Base-by-base conservation (phyloP, 2,797 vertebrate species). In the Oryzias sinensis region DNA sequence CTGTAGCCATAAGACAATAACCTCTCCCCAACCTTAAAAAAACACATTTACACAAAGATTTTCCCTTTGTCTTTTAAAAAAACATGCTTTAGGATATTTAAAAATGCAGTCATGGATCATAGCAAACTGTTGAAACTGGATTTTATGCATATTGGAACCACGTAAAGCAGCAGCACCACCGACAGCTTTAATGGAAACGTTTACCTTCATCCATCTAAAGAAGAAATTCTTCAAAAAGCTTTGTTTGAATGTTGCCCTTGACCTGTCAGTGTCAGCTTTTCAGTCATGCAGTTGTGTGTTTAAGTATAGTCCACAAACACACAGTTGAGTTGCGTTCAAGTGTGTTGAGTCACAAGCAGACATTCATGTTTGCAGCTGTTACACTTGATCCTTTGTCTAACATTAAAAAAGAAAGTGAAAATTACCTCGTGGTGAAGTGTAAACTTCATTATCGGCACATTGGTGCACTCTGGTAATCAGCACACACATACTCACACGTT, bases 341-440 rank as follows among this genome's bases (percentile, higher is more conserved):
- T 5, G 42, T n/a, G 42, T 43, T 5, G 14, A 43, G 42, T 44
- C 17, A 8, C 16, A 5, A 13, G 25, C 63, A 43, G 51, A 58
- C 65, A 62, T 62, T 18, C 44, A 40, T 24, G 41, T 73, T 61
- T 63, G 51, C 43, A 53, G 48, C 37, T 7, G 46, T 68, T 60
- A 69, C 62, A 51, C 71, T 49, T 68, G 45, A 46, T 77, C 68
- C 57, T 53, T 50, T 56, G 49, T 46, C 3, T 16, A 59, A 57
- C 49, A 61, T 22, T 2, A 54, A 27, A 63, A 44, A 60, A 14
- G 29, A 55, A 64, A 59, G 68, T 76, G 72, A 76, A 69, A 77
- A 77, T 74, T 0, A 79, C 65, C 56, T 59, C 47, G 14, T 58
- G 68, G 65, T 55, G 53, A 82, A 20, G 80, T 59, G 68, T 66